phyloP scores from a whole-genome alignment of 2,113 vertebrate genomes.

The rat (Rattus norvegicus) region DNA sequence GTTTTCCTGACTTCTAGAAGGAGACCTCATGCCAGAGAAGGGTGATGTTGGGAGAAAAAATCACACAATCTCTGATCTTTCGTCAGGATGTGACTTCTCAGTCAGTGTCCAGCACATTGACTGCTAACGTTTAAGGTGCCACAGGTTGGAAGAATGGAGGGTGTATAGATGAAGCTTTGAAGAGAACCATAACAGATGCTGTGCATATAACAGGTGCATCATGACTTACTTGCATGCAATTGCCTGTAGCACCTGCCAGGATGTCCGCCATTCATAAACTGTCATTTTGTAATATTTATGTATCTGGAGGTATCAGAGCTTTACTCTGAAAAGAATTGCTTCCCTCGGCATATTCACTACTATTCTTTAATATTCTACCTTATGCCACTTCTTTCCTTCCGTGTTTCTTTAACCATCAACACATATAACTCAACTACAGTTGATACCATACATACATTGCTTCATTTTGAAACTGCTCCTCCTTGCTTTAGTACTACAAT shows the following conservation, averaged over 20 bases:
- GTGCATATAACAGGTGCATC: neutral
- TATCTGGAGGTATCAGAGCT: neutral
- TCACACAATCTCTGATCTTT: conserved; percentile 34
- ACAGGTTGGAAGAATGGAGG: neutral
- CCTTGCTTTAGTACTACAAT: neutral
- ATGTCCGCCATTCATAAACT: neutral
- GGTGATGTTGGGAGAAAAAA: conserved; percentile 38
- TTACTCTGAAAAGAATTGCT: neutral
- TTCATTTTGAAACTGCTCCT: neutral
- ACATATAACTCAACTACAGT: neutral
- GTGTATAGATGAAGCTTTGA: neutral
- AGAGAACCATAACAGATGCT: neutral
- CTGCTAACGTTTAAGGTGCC: neutral
- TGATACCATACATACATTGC: accelerated
- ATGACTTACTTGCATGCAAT: neutral
- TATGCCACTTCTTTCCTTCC: neutral
- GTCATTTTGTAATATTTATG: neutral
- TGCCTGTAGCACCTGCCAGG: neutral
- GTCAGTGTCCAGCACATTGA: neutral
- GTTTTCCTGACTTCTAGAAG: conserved; percentile 57
- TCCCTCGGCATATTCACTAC: neutral
- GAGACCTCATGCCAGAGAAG: conserved; percentile 26
- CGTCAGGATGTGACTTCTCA: conserved; percentile 32
- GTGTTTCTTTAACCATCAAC: neutral
- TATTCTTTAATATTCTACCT: neutral